A percentile compares a stretch with the other conserved stretches of the same genome.
Evolutionary conservation across 2,113 vertebrate species (phyloP).

Genomic region (Empidonax traillii): DNA sequence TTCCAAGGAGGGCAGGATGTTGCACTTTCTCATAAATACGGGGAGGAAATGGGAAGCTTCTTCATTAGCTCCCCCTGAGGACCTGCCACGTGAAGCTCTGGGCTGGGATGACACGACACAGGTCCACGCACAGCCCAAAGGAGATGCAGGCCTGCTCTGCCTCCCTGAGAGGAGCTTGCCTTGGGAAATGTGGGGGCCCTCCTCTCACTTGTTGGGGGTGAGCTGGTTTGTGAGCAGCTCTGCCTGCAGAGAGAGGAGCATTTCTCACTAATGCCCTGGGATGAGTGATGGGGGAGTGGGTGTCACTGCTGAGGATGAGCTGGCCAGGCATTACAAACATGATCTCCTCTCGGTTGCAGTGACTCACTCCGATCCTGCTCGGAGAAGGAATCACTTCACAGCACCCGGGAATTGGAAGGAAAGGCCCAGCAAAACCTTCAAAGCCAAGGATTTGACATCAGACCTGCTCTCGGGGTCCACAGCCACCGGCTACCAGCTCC

Average conservation of each 20-base stretch:
- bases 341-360: constrained; percentile 51
- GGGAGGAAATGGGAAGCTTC: neutral
- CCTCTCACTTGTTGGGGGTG: neutral
- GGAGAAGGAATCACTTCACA: constrained; percentile 40
- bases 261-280: neutral
- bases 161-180: neutral
- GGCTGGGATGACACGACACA: neutral
- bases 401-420: neutral
- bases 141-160: neutral
- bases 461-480: neutral
- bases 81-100: neutral
- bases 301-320: constrained; percentile 43
- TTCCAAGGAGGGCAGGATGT: neutral
- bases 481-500: neutral
- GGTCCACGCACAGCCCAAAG: neutral
- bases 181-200: neutral
- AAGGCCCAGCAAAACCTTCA: constrained; percentile 15
- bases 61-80: neutral
- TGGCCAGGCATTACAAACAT: neutral
- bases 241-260: neutral
- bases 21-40: neutral
- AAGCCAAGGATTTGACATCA: neutral
- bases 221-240: neutral
- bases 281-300: constrained; percentile 17
- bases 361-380: constrained; percentile 58